These are phyloP conservation scores for Ptilorrhoa leucosticta DNA, from an alignment of 2,113 vertebrate species.

Conservation along the genomic window DNA sequence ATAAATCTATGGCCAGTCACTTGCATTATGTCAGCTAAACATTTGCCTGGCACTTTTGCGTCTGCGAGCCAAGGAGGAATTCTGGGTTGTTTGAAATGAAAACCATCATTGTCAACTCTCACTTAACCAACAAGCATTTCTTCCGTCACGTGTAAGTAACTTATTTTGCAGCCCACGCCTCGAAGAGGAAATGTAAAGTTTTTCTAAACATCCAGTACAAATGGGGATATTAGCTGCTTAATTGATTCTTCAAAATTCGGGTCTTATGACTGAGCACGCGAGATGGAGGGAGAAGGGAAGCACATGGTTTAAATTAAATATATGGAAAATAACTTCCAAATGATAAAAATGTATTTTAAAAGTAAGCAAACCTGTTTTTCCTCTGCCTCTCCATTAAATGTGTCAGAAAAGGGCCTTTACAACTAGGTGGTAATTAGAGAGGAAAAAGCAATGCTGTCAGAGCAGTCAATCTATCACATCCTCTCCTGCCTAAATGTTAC, in stretches of 20 bases:
- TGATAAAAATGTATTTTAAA: conserved; percentile 46
- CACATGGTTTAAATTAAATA: conserved; percentile 29
- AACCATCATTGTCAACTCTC: neutral
- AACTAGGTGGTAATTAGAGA: conserved; percentile 45
- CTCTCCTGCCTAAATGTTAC: conserved; percentile 18
- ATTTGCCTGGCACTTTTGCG: neutral
- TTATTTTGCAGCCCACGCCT: neutral
- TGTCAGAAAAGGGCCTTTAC: conserved; percentile 52
- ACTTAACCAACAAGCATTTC: neutral
- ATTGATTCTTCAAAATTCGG: neutral
- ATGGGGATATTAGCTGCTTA: neutral
- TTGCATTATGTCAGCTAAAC: conserved; percentile 18
- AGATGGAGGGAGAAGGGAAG: neutral
- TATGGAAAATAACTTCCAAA: conserved; percentile 6
- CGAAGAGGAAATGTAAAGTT: neutral
- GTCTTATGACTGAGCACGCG: neutral
- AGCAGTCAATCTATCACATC: conserved; percentile 27
- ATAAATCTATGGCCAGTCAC: neutral
- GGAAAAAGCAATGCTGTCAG: conserved; percentile 29
- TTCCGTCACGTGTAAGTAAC: neutral
- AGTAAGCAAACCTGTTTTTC: conserved; percentile 30
- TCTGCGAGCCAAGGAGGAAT: neutral
- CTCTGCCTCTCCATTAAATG: conserved; percentile 37
- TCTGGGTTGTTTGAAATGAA: neutral
- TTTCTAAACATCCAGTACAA: conserved; percentile 10